Conservation (phyloP, 2,888 invertebrate genomes). For the Pachydiplax longipennis region DNA sequence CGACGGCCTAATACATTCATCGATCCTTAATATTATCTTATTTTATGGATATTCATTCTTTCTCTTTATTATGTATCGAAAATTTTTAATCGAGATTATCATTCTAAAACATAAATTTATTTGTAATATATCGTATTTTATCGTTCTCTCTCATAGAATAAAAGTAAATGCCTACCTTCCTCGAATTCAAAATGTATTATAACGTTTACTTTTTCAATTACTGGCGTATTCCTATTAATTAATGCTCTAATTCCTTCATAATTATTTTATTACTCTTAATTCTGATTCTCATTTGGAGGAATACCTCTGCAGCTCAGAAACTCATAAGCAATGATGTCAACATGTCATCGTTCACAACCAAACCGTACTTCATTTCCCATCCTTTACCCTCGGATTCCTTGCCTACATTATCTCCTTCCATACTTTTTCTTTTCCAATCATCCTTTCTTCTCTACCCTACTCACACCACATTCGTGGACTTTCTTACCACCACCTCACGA, state of each 20-base stretch:
- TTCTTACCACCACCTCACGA: background rate
- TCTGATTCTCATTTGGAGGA: background rate
- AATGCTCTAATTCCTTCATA: background rate
- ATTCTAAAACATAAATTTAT: too few species aligned
- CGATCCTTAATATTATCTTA: too few species aligned
- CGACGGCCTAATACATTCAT: too few species aligned
- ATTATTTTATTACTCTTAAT: background rate
- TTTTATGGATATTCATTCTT: too few species aligned
- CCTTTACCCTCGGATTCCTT: background rate
- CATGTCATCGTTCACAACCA: background rate
- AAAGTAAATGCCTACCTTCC: too few species aligned
- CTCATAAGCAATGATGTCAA: slow-evolving; percentile 2
- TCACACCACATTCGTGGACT: too few species aligned
- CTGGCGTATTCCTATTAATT: background rate
- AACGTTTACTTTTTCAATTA: background rate
- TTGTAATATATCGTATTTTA: too few species aligned
- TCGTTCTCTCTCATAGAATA: too few species aligned
- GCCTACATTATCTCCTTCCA: background rate
- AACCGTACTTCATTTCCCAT: background rate
- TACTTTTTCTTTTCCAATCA: background rate
- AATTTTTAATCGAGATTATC: too few species aligned
- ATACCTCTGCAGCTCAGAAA: background rate
- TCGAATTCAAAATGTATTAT: background rate
- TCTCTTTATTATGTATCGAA: too few species aligned
- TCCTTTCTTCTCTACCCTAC: background rate